Conservation (phyloP, 2,113 vertebrate species). For the Terrapene triunguis region DNA sequence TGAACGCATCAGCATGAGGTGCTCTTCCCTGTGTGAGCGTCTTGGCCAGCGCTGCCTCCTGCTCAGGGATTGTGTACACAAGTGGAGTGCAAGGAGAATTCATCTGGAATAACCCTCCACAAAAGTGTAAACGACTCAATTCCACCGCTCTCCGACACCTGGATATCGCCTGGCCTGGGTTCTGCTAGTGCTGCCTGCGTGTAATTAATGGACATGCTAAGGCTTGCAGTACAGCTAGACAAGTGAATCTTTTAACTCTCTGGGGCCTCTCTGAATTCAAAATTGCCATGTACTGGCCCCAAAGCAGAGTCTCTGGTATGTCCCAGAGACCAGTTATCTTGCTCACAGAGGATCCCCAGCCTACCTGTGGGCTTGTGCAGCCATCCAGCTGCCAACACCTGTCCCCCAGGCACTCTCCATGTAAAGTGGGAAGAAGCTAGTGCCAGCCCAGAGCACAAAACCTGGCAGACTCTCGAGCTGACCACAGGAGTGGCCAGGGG, state of each 20-base stretch:
- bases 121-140: background rate
- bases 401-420: background rate
- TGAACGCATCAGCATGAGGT: background rate
- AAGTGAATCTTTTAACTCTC: background rate
- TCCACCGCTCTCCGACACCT: background rate
- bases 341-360: no score
- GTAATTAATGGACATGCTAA: background rate
- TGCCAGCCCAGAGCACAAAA: background rate
- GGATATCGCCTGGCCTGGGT: background rate
- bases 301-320: background rate
- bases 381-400: background rate
- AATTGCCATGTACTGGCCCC: background rate
- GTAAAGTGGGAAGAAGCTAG: background rate
- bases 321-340: background rate
- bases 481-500: no score
- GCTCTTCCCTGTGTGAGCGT: no score
- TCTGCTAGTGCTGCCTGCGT: background rate
- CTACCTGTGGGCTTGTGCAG: no score
- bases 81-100: background rate
- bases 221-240: background rate
- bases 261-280: background rate
- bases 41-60: background rate
- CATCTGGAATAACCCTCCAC: background rate
- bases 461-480: no score
- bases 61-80: background rate